These are phyloP conservation scores for Oscheius sp. DNA, from an alignment of 2,888 invertebrate genomes.

Conservation along the genomic window DNA sequence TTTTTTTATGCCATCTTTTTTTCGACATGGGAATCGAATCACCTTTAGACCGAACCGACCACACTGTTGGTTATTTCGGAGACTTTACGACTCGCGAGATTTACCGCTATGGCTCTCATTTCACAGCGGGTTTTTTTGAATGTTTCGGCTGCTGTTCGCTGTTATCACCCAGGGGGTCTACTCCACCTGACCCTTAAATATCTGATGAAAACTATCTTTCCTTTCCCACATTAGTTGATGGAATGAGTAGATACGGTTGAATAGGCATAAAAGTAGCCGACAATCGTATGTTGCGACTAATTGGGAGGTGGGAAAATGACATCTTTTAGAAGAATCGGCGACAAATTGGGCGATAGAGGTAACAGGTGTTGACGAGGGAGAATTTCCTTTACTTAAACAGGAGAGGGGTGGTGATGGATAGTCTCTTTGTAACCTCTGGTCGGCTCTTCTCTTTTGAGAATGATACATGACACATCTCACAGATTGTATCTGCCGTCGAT, in stretches of 20 bases:
- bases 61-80: slow-evolving; percentile 29
- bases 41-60: too few species aligned
- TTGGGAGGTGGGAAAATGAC: background rate
- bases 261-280: slow-evolving; percentile 14
- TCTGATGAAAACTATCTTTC: too few species aligned
- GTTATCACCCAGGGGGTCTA: background rate
- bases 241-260: slow-evolving; percentile 10
- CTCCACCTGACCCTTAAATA: too few species aligned
- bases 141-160: background rate
- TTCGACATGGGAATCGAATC: slow-evolving; percentile 31
- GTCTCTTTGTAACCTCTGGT: background rate
- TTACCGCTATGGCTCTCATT: slow-evolving; percentile 25
- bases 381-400: slow-evolving; percentile 7
- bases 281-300: slow-evolving; percentile 11
- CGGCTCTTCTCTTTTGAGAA: slow-evolving; percentile 1
- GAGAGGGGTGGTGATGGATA: slow-evolving; percentile 3
- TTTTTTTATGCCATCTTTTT: slow-evolving; percentile 14
- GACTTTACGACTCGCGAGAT: slow-evolving; percentile 21
- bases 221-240: slow-evolving; percentile 15
- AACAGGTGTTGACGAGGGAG: background rate
- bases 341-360: background rate
- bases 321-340: background rate
- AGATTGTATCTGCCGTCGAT: background rate
- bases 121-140: slow-evolving; percentile 18
- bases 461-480: background rate